Conservation (phyloP, 2,888 invertebrate species). For the Spodoptera picta region DNA sequence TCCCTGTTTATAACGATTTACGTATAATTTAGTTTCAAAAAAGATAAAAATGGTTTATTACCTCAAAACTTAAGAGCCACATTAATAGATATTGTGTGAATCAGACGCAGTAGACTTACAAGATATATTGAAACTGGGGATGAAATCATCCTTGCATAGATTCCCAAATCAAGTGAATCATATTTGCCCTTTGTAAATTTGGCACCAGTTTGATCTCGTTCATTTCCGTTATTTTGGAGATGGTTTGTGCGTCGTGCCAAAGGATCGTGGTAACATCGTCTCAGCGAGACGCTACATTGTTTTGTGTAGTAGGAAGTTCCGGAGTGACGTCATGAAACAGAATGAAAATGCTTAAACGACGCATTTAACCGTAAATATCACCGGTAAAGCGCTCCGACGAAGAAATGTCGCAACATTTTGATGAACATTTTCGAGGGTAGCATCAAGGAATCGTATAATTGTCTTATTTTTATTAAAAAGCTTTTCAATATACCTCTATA, state of each 20-base stretch:
- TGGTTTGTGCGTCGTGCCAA: conserved; percentile 52
- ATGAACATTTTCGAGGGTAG: conserved; percentile 15
- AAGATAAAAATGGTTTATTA: background rate
- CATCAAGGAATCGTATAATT: conserved; percentile 22
- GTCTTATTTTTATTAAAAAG: conserved; percentile 41
- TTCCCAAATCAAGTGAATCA: conserved; percentile 57
- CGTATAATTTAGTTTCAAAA: no score
- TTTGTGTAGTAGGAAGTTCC: conserved; percentile 38
- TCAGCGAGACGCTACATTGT: conserved; percentile 38
- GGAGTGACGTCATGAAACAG: conserved; percentile 31
- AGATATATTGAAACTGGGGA: conserved; percentile 38
- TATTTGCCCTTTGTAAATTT: conserved; percentile 55
- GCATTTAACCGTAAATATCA: conserved; percentile 26
- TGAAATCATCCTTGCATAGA: conserved; percentile 51
- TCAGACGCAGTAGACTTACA: conserved; percentile 32
- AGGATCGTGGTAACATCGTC: conserved; percentile 41
- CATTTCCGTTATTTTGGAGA: conserved; percentile 50
- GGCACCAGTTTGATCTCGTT: conserved; percentile 53
- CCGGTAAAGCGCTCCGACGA: conserved; percentile 8
- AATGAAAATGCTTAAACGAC: conserved; percentile 24
- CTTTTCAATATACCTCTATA: conserved; percentile 48
- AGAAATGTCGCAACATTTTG: conserved; percentile 21
- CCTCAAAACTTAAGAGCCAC: conserved; percentile 4
- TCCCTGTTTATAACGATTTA: no score
- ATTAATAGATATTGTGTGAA: conserved; percentile 22